These are phyloP conservation scores for Nephila pilipes DNA, from an alignment of 1,140 invertebrate genomes.

Conservation along the genomic window DNA sequence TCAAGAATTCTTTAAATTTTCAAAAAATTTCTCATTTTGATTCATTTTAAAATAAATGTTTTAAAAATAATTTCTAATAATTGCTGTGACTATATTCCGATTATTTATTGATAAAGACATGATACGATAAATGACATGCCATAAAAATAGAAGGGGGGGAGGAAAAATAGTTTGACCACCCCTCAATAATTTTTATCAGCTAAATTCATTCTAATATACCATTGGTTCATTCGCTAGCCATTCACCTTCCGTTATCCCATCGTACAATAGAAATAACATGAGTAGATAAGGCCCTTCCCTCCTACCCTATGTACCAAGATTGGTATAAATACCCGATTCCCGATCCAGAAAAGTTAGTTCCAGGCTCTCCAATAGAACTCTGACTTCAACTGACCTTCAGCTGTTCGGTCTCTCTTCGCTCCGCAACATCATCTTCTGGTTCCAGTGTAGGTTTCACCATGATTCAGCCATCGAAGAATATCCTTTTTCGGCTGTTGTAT, in stretches of 20 bases:
- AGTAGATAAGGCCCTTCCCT: neutral
- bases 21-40: too few relatives aligned
- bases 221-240: neutral
- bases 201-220: neutral
- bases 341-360: neutral
- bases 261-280: neutral
- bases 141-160: too few relatives aligned
- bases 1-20: too few relatives aligned
- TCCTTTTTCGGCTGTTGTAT: neutral
- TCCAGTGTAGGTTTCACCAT: neutral
- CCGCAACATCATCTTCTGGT: neutral
- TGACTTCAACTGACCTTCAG: neutral
- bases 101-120: too few relatives aligned
- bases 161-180: too few relatives aligned
- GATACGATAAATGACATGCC: too few relatives aligned
- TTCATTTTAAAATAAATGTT: too few relatives aligned
- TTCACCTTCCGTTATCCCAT: neutral
- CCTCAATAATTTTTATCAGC: too few relatives aligned
- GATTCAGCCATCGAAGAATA: neutral
- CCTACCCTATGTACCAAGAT: neutral
- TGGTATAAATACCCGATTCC: neutral
- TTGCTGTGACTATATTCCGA: too few relatives aligned
- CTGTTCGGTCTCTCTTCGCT: neutral
- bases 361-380: neutral
- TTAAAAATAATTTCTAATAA: too few relatives aligned